These are phyloP conservation scores for Rhogogaster chlorosoma DNA, from an alignment of 2,888 invertebrate species.

Conservation along the genomic window DNA sequence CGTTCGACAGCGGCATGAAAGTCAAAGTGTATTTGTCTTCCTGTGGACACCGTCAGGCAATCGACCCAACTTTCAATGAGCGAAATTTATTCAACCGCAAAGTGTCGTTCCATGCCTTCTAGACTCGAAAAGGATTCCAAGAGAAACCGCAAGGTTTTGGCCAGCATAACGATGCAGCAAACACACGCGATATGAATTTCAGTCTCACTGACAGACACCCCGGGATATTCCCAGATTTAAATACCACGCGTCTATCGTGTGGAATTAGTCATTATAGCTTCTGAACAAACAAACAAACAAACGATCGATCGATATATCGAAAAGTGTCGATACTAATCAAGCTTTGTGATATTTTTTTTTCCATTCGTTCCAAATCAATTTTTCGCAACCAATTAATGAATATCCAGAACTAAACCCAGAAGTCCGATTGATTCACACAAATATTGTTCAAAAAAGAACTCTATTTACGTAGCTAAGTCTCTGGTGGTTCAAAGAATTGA, in stretches of 20 bases:
- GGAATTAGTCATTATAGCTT: not conserved
- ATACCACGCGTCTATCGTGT: not conserved
- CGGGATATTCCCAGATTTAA: not conserved
- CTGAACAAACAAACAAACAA: not conserved
- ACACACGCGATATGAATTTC: not conserved
- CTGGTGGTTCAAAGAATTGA: too few species aligned
- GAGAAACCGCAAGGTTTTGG: slow-evolving; percentile 33
- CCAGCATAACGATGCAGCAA: slow-evolving; percentile 10
- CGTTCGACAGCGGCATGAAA: not conserved
- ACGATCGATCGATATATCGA: not conserved
- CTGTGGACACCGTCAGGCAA: not conserved
- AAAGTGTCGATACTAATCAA: not conserved
- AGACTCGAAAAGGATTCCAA: slow-evolving; percentile 1
- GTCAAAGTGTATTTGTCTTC: slow-evolving; percentile 13
- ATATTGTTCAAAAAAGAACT: not conserved
- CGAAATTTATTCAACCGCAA: slow-evolving; percentile 43
- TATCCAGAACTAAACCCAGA: not conserved
- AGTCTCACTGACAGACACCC: not conserved
- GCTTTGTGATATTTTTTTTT: not conserved
- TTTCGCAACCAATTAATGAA: not conserved
- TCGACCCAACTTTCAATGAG: not conserved
- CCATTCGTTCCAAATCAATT: not conserved
- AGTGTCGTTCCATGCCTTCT: not conserved
- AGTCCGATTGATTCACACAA: not conserved
- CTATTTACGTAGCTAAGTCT: too few species aligned